A percentile compares a stretch with the other conserved stretches of the same genome.
phyloP scores from a whole-genome alignment of 2,797 vertebrate species.

The Danio albolineatus region DNA sequence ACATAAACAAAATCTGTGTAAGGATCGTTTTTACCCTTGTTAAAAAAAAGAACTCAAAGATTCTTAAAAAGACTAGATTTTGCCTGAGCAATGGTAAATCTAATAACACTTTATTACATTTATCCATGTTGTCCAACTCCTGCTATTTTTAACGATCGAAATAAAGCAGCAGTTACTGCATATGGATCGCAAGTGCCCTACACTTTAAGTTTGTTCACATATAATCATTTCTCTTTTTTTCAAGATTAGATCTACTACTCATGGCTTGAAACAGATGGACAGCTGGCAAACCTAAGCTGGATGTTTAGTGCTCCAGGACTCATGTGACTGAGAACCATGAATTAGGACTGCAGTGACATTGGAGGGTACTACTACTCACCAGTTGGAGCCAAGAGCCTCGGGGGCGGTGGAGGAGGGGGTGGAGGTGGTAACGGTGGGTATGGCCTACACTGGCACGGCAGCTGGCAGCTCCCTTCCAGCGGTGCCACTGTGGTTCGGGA shows the following conservation, averaged over 20 bases:
- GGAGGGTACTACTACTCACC: conserved; percentile 58
- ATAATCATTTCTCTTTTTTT: not conserved
- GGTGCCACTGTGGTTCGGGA: conserved; percentile 74
- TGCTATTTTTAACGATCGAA: not conserved
- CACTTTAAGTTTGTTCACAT: not conserved
- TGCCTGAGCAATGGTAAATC: not conserved
- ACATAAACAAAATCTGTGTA: not conserved
- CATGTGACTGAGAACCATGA: conserved; percentile 12
- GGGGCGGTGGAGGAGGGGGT: conserved; percentile 82
- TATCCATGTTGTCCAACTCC: not conserved
- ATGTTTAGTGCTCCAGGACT: not conserved
- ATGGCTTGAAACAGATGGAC: not conserved
- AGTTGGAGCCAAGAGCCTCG: conserved; percentile 67
- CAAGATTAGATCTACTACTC: not conserved
- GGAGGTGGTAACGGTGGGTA: conserved; percentile 84
- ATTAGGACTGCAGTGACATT: conserved; percentile 17
- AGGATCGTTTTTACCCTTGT: not conserved
- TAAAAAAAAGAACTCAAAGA: too few species aligned
- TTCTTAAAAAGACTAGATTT: too few species aligned
- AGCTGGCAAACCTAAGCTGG: too few species aligned
- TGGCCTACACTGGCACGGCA: conserved; percentile 85
- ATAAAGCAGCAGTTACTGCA: not conserved
- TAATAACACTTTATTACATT: not conserved
- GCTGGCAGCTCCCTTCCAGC: conserved; percentile 80
- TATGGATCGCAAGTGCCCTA: not conserved